These are phyloP conservation scores for Glaucomys volans DNA, from an alignment of 2,113 vertebrate species.

Conservation along the genomic window DNA sequence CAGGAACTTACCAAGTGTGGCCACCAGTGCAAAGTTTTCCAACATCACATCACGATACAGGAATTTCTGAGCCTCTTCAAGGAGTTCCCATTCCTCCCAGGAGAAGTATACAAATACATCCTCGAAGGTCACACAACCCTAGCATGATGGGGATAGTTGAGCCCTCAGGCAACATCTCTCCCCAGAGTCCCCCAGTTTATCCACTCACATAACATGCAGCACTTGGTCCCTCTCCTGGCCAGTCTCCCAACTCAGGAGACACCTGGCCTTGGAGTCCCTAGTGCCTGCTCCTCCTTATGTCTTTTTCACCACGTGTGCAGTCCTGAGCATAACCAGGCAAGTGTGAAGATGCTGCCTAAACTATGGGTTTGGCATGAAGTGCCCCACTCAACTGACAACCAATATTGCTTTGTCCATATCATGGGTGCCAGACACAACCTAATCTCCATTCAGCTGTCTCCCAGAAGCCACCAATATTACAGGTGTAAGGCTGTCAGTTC, in stretches of 20 bases:
- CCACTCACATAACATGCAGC: background rate
- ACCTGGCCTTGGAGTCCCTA: background rate
- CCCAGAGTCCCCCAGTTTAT: background rate
- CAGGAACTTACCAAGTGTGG: conserved; percentile 60
- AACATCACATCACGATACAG: conserved; percentile 68
- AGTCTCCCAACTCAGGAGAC: background rate
- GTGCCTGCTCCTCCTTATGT: background rate
- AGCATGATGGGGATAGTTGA: background rate
- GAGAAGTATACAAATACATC: conserved; percentile 59
- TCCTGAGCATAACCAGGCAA: background rate
- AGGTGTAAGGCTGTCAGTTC: background rate
- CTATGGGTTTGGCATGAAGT: background rate
- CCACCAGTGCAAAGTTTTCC: conserved; percentile 62
- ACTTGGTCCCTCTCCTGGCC: no score
- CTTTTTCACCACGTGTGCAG: background rate
- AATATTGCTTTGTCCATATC: background rate
- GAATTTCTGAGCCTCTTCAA: background rate
- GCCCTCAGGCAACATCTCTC: background rate
- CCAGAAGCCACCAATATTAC: background rate
- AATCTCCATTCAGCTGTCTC: background rate
- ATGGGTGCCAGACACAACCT: background rate
- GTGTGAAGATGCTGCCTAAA: background rate
- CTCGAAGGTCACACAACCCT: conserved; percentile 44
- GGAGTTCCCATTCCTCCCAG: conserved; percentile 48
- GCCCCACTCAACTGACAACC: background rate